These are phyloP conservation scores for Criorhina ranunculi DNA, from an alignment of 2,888 invertebrate species.

Conservation along the genomic window DNA sequence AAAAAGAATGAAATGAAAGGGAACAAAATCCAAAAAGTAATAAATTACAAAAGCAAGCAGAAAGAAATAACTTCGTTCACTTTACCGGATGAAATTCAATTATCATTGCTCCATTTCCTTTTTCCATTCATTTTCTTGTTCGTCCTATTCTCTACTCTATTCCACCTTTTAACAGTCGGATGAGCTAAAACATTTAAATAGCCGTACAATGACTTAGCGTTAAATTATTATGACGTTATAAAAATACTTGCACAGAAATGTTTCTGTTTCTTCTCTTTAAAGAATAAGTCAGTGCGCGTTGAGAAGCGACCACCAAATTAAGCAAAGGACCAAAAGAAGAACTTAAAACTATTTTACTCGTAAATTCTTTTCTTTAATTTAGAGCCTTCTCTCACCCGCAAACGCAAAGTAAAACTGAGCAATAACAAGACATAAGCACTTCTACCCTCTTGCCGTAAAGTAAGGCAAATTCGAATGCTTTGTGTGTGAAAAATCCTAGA, in stretches of 20 bases:
- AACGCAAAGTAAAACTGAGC: slow-evolving; percentile 20
- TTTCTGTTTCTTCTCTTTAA: background rate
- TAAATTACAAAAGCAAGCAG: slow-evolving; percentile 67
- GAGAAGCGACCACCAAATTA: slow-evolving; percentile 23
- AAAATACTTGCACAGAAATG: slow-evolving; percentile 40
- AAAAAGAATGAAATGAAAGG: background rate
- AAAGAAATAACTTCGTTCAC: slow-evolving; percentile 66
- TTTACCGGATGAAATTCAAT: slow-evolving; percentile 72
- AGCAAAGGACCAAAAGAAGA: slow-evolving; percentile 21
- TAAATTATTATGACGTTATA: slow-evolving; percentile 53
- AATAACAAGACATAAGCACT: slow-evolving; percentile 48
- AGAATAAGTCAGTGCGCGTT: slow-evolving; percentile 5
- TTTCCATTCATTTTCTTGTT: slow-evolving; percentile 47
- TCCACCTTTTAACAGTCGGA: slow-evolving; percentile 33
- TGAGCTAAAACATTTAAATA: slow-evolving; percentile 62
- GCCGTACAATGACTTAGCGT: slow-evolving; percentile 57
- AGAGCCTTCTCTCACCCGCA: slow-evolving; percentile 25
- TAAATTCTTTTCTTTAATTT: slow-evolving; percentile 36
- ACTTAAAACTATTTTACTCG: slow-evolving; percentile 56
- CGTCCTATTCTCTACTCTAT: background rate
- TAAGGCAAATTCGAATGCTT: slow-evolving; percentile 71
- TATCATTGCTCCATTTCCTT: slow-evolving; percentile 66
- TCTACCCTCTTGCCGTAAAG: slow-evolving; percentile 48
- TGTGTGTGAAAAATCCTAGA: slow-evolving; percentile 65
- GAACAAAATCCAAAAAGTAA: slow-evolving; percentile 45